Evolutionary conservation across 2,113 vertebrate genomes (phyloP).

Genomic region (Plecotus auritus): DNA sequence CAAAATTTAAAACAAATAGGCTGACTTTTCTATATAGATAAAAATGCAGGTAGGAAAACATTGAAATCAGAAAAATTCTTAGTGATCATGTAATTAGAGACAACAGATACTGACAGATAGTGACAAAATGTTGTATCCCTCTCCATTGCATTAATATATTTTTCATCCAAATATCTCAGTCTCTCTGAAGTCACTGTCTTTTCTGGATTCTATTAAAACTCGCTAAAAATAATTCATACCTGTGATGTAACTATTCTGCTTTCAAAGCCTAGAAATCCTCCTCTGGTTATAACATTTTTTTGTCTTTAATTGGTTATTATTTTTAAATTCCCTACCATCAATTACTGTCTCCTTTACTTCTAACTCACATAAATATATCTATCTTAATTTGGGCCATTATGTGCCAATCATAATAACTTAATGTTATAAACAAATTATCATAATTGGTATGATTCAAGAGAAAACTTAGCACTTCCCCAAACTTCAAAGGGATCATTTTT

Average conservation of each 20-base stretch:
- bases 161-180: background rate
- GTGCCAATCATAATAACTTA: background rate
- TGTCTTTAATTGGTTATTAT: background rate
- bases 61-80: background rate
- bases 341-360: background rate
- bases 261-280: background rate
- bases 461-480: background rate
- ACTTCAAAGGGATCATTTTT: background rate
- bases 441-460: background rate
- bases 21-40: background rate
- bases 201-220: background rate
- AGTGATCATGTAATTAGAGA: background rate
- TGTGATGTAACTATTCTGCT: background rate
- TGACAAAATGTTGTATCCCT: background rate
- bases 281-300: background rate
- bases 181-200: background rate
- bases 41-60: background rate
- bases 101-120: fast-evolving
- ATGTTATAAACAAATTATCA: background rate
- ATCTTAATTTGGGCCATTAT: background rate
- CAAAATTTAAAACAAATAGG: background rate
- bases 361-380: background rate
- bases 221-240: background rate
- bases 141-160: background rate
- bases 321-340: background rate